Conservation (phyloP, 2,797 vertebrate species). For the Myoxocephalus aenaeus region DNA sequence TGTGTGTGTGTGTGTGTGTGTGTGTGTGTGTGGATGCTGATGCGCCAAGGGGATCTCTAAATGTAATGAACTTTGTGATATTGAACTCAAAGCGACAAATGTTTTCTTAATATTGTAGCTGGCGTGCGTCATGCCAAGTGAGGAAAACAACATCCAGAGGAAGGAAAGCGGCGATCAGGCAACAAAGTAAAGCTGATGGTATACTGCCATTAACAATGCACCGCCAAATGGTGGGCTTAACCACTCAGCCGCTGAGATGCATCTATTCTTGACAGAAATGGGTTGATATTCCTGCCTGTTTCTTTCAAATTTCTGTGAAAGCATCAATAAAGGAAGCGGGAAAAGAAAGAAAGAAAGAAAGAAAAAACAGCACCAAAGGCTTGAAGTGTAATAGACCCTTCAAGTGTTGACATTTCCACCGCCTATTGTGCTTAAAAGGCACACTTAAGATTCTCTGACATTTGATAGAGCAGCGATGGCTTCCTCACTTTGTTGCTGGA, state of each 20-base stretch:
- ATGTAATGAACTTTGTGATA: slow-evolving; percentile 62
- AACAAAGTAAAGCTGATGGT: slow-evolving; percentile 6
- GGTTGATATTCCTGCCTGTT: slow-evolving; percentile 61
- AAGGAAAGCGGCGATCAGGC: background rate
- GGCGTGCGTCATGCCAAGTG: background rate
- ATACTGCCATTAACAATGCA: slow-evolving; percentile 25
- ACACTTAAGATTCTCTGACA: slow-evolving; percentile 80
- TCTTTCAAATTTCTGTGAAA: slow-evolving; percentile 63
- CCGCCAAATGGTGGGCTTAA: slow-evolving; percentile 39
- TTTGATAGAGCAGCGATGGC: slow-evolving; percentile 77
- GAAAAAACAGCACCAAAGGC: slow-evolving; percentile 65
- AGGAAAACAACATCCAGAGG: slow-evolving; percentile 13
- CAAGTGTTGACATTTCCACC: slow-evolving; percentile 82
- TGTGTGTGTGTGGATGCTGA: slow-evolving; percentile 3
- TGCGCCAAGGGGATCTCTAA: slow-evolving; percentile 45
- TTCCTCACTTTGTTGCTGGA: slow-evolving; percentile 71
- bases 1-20: too few species aligned
- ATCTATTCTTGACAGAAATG: slow-evolving; percentile 63
- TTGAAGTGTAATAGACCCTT: slow-evolving; percentile 80
- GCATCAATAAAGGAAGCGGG: slow-evolving; percentile 64
- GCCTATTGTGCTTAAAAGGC: slow-evolving; percentile 83
- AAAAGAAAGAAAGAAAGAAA: slow-evolving; percentile 16
- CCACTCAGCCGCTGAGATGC: slow-evolving; percentile 41
- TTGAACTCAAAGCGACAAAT: slow-evolving; percentile 46
- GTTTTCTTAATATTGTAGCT: slow-evolving; percentile 41